Evolutionary conservation across 2,113 vertebrate species (phyloP).

Genomic region (Epinephelus lanceolatus): DNA sequence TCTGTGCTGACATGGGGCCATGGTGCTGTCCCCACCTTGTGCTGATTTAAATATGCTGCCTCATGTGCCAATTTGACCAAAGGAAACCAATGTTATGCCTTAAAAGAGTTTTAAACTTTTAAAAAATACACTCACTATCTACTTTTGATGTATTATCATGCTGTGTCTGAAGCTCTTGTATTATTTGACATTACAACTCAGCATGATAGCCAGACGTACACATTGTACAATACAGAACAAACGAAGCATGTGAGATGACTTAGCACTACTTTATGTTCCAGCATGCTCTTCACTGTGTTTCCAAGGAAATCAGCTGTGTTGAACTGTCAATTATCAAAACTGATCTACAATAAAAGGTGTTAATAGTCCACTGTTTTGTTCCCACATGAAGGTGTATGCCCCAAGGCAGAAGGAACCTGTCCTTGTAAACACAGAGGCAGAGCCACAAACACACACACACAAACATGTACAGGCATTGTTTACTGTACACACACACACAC

Average conservation of each 20-base stretch:
- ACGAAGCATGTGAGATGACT: conserved; percentile 16
- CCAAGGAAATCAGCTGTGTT: conserved; percentile 34
- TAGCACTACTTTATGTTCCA: not conserved
- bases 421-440: conserved; percentile 44
- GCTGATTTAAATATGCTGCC: not conserved
- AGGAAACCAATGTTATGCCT: not conserved
- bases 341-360: conserved; percentile 49
- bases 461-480: conserved; percentile 50
- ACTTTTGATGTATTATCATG: not conserved
- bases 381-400: conserved; percentile 27
- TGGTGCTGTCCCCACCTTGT: not conserved
- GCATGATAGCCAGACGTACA: not conserved
- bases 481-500: conserved; percentile 47
- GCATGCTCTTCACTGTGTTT: not conserved
- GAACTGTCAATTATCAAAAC: conserved; percentile 58
- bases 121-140: not conserved
- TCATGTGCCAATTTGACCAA: not conserved
- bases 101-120: not conserved
- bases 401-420: conserved; percentile 15
- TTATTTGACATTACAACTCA: not conserved
- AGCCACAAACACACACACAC: conserved; percentile 23
- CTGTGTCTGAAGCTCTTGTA: not conserved
- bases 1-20: not conserved
- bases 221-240: not conserved
- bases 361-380: conserved; percentile 46